Conservation (phyloP, 2,113 vertebrate genomes). For the Psilopsiagon aurifrons region DNA sequence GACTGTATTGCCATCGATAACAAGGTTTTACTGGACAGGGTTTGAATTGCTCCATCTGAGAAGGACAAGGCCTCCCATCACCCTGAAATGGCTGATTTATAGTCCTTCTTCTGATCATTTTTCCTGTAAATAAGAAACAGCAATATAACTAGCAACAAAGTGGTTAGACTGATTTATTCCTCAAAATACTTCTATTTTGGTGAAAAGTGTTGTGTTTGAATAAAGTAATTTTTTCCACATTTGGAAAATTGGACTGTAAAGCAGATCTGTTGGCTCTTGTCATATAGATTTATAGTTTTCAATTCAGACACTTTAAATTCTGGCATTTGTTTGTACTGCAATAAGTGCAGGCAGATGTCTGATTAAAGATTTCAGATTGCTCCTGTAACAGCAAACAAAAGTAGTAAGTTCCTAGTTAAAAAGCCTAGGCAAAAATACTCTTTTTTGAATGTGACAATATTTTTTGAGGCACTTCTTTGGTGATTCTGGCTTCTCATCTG, state of each 20-base stretch:
- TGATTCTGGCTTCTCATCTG: background rate
- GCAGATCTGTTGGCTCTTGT: background rate
- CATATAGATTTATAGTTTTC: background rate
- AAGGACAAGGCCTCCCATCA: slow-evolving; percentile 91
- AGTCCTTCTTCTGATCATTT: slow-evolving; percentile 86
- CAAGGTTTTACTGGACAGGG: slow-evolving; percentile 94
- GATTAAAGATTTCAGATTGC: background rate
- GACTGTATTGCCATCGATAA: slow-evolving; percentile 91
- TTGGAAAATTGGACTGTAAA: background rate
- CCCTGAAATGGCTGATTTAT: slow-evolving; percentile 93
- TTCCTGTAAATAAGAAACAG: slow-evolving; percentile 78
- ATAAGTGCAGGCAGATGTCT: background rate
- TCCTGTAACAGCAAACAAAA: background rate
- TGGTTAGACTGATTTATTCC: background rate
- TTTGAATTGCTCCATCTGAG: slow-evolving; percentile 92
- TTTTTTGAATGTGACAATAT: background rate
- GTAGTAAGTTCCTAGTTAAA: background rate
- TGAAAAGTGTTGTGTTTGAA: background rate
- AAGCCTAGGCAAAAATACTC: background rate
- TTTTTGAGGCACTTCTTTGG: background rate
- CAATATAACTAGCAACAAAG: background rate
- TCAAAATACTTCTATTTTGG: background rate
- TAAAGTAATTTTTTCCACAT: background rate
- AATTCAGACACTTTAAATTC: background rate
- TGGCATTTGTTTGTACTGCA: background rate